Evolutionary conservation across 2,888 invertebrate species (phyloP), one percentile per base, ranked within the genome.

Genomic region (Caprella mutica): DNA sequence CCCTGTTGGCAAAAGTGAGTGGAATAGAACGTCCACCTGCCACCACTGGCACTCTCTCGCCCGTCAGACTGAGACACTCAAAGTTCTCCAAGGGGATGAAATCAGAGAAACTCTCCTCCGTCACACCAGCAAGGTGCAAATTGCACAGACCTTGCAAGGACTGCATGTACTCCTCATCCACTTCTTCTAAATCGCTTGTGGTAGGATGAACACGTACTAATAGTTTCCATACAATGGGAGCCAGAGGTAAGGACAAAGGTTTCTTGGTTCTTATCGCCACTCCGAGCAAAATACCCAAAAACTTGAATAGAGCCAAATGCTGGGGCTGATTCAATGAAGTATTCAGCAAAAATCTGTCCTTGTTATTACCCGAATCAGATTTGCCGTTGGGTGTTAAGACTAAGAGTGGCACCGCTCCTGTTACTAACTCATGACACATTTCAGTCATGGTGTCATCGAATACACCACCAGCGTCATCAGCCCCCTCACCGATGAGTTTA

Each of bases 381-480:
- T 75, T 70, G 19, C 78, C 76, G 68, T 82, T 82, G 1, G 81
- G 81, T 1, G 81, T 81, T 1, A 79, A 78, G 23, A 81, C 75
- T 19, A 81, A 71, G 12, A 80, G 71, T 4, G 80, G 79, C 2
- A 81, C 77, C 1, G 74, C 71, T 2, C 78, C 79, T 29, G 75
- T 75, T 35, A 78, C 77, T 29, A 82, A 75, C 70, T 82, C 81
- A 69, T 77, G 75, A 68, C 81, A 81, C 79, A 81, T 81, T 70
- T 81, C 81, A 1, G 81, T 81, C 42, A 82, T 80, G 3, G 81
- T 82, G 68, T 82, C 82, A 70, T 82, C 81, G 71, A 81, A 82
- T 23, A 81, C 82, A 3, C 82, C 82, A 0, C 81, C 82, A 2
- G 81, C 81, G 71, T 82, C 82, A 69, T 82, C 81, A 0, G 81